Evolutionary conservation across 2,888 invertebrate genomes (phyloP).

Genomic region (Morinoia aosen): DNA sequence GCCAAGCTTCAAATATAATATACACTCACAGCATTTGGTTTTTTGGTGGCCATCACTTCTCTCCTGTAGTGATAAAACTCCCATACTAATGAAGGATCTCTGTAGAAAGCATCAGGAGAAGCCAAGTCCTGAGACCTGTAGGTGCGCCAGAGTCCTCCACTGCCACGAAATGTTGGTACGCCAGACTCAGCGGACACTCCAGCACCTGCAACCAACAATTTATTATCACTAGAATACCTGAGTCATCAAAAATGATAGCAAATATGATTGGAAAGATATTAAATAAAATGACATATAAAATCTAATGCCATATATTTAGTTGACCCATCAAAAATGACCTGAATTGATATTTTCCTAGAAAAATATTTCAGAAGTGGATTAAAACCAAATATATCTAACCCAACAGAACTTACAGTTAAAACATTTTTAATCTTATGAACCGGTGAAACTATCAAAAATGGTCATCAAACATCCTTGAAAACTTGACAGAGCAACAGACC

Average conservation of each 20-base stretch:
- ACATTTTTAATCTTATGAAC: too few species aligned
- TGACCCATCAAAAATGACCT: too few species aligned
- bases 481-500: too few species aligned
- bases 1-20: neutral
- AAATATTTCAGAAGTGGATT: too few species aligned
- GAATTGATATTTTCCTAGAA: too few species aligned
- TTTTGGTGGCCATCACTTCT: slow-evolving; percentile 81
- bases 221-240: neutral
- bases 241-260: too few species aligned
- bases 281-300: neutral
- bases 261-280: too few species aligned
- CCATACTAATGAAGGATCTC: slow-evolving; percentile 84
- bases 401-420: too few species aligned
- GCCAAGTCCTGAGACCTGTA: slow-evolving; percentile 76
- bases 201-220: slow-evolving; percentile 74
- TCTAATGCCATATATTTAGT: neutral
- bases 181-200: slow-evolving; percentile 89
- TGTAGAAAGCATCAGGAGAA: slow-evolving; percentile 65
- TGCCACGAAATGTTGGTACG: slow-evolving; percentile 87
- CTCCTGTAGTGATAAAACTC: slow-evolving; percentile 90
- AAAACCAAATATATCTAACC: too few species aligned
- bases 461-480: too few species aligned
- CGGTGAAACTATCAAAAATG: too few species aligned
- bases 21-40: slow-evolving; percentile 77
- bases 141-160: slow-evolving; percentile 86